Conservation (phyloP, 2,113 vertebrate species). For the Psilopogon haemacephalus region DNA sequence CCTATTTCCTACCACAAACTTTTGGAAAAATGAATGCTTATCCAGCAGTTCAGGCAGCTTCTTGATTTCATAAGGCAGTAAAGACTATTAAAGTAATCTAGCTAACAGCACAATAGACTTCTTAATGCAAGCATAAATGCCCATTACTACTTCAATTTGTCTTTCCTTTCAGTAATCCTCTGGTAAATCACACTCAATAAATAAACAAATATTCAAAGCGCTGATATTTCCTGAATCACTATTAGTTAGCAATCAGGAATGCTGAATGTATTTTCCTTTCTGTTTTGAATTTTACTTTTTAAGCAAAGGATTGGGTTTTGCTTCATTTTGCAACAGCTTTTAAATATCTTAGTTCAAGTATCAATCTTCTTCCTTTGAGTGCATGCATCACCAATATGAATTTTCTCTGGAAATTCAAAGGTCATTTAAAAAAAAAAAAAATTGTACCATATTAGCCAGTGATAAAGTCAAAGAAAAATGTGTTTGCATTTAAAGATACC, state of each 20-base stretch:
- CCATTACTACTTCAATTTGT: conserved; percentile 30
- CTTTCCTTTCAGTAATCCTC: conserved; percentile 33
- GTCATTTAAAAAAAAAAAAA: not conserved
- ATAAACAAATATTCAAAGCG: not conserved
- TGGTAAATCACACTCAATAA: not conserved
- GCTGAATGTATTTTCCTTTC: not conserved
- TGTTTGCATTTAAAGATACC: not conserved
- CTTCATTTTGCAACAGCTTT: not conserved
- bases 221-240: not conserved
- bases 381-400: not conserved
- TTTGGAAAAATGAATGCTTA: conserved; percentile 1
- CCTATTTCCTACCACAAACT: conserved; percentile 31
- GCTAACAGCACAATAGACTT: conserved; percentile 44
- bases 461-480: not conserved
- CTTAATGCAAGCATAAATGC: conserved; percentile 39
- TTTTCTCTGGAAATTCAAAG: not conserved
- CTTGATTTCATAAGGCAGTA: conserved; percentile 54
- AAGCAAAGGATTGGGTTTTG: not conserved
- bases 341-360: not conserved
- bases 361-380: not conserved
- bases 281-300: not conserved
- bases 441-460: not conserved
- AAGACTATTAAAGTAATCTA: conserved; percentile 61
- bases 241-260: not conserved
- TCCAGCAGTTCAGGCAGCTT: not conserved